Percentiles rank a stretch among this genome's conserved stretches.
These are phyloP conservation scores for Podarcis cretensis DNA, from an alignment of 2,113 vertebrate species.

Conservation along the genomic window DNA sequence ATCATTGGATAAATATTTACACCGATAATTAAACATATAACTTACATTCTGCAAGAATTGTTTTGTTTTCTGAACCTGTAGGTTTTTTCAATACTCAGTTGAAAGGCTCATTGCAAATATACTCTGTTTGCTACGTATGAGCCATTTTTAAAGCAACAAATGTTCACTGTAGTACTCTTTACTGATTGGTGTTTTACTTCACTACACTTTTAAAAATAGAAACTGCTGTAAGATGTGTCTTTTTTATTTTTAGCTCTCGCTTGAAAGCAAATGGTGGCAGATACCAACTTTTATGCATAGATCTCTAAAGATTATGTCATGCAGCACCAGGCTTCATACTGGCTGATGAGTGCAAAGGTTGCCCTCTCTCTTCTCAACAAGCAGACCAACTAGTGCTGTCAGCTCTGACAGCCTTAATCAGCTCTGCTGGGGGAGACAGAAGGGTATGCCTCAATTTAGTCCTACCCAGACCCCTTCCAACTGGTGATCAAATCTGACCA, in stretches of 20 bases:
- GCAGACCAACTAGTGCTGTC: background rate
- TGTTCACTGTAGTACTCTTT: background rate
- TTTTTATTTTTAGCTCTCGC: constrained; percentile 11
- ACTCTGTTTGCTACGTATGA: background rate
- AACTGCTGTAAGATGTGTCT: background rate
- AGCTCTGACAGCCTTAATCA: background rate
- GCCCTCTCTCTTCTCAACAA: background rate
- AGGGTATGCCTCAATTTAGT: background rate
- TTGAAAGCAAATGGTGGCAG: background rate
- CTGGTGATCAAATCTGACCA: background rate
- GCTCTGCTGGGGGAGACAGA: background rate
- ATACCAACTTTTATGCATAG: background rate
- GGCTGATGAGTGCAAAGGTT: background rate
- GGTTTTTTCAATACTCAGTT: background rate
- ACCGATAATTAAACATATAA: too few species aligned
- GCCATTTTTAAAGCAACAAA: constrained; percentile 21
- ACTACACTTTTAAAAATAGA: background rate
- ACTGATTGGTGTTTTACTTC: background rate
- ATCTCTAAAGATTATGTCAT: background rate
- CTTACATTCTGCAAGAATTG: too few species aligned
- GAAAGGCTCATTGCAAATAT: background rate
- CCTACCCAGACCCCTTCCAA: background rate
- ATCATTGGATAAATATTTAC: too few species aligned
- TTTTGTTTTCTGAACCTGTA: too few species aligned
- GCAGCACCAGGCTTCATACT: background rate